These are phyloP conservation scores for Eremophila alpestris DNA, from an alignment of 2,797 vertebrate species.

Conservation along the genomic window DNA sequence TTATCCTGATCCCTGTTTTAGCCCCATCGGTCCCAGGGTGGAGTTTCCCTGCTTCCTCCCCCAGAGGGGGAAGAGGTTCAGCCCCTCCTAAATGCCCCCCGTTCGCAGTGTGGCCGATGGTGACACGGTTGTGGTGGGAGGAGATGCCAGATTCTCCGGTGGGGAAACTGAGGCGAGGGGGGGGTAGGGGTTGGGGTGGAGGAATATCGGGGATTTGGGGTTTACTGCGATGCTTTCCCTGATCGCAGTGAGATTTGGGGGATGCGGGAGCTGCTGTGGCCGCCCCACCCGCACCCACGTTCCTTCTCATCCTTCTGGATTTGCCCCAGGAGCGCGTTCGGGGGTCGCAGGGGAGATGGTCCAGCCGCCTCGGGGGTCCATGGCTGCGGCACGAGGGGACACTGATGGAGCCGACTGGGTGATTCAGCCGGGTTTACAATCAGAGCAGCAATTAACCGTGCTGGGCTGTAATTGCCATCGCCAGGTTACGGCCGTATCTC, in stretches of 20 bases:
- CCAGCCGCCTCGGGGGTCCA: neutral
- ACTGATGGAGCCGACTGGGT: neutral
- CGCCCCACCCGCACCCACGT: neutral
- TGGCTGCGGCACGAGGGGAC: neutral
- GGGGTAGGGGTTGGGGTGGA: rapidly evolving
- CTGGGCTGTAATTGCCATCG: constrained; percentile 21
- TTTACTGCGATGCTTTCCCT: neutral
- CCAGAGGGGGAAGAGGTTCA: rapidly evolving
- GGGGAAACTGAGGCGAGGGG: neutral
- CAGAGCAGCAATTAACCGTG: neutral
- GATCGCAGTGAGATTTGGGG: neutral
- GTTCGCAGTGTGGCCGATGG: rapidly evolving
- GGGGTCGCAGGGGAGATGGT: neutral
- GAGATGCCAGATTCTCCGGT: rapidly evolving
- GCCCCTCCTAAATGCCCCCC: neutral
- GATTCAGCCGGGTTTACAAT: neutral
- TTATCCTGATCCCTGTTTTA: neutral
- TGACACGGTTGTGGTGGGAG: neutral
- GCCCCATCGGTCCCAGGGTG: rapidly evolving
- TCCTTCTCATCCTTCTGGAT: neutral
- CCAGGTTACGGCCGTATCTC: neutral
- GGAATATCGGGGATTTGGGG: rapidly evolving
- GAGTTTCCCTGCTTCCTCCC: neutral
- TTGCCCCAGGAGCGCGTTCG: neutral
- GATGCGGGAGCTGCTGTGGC: rapidly evolving